Evolutionary conservation across 2,888 invertebrate genomes (phyloP), one percentile per base, ranked within the genome.

Genomic region (Caenorhabditis sp.): DNA sequence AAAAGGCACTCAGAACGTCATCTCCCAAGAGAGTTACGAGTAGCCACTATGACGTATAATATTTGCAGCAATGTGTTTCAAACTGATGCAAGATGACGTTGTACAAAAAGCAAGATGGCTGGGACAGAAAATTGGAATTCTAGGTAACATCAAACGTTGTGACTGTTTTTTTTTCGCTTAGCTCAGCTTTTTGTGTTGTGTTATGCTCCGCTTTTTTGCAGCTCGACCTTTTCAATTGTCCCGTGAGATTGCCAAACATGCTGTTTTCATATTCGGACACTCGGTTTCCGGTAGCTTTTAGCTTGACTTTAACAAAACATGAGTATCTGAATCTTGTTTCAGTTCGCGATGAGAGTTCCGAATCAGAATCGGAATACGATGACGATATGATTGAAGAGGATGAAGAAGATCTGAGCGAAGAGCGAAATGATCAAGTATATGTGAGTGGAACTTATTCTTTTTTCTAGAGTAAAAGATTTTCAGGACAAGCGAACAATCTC

Each of bases 61-160:
- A 17, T 31, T 68, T 76, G 58, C 58, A 76, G 85, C 86, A 21
- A 87, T 86, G 86, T 86, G 85, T 66, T 86, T 86, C 79, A 86
- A 85, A 62, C 49, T 82, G 36, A 81, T 82, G 82, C 82, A 82
- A 66, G 86, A 88, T 69, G 88, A 88, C 64, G 88, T 88, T 17
- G 88, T 88, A 19, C 84, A 85, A 66, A 88, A 88, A 64, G 88
- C 88, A 1, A 69, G 87, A 24, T 87, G 87, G 87, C 68, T 87
- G 12, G 87, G 87, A 17, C 86, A 87, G 69, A 84, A 86, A 66
- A 85, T 87, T 57, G 87, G 87, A 51, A 86, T 87, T 62, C 77
- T 87, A 10, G 87, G 86, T 87, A 36, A 54, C 57, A 26, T 43
- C 23, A n/a, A 26, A 55, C 21, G 14, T 23, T 31, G 31, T 31